Base-by-base conservation (phyloP, 2,113 vertebrate species). In the Mesocricetus auratus region DNA sequence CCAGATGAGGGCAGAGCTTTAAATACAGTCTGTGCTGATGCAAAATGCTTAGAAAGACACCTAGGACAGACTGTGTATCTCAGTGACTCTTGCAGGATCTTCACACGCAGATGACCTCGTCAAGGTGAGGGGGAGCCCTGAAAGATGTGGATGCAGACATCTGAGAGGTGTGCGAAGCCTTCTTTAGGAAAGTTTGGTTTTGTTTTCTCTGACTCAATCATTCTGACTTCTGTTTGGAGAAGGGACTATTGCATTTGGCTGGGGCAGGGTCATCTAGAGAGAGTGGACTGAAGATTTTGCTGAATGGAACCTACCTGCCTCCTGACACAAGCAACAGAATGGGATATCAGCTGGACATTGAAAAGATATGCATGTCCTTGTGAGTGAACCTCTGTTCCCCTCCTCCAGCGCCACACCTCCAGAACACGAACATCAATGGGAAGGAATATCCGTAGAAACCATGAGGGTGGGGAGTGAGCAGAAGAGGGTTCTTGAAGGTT, bases 21-120 rank as follows among this genome's bases (percentile, higher is more conserved):
- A 19, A 64, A 36, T 17, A 36, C 4, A 5, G 9, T 10, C 5
- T 2, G 17, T n/a, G 2, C 4, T 0, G 26, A 26, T 29, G 10
- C 42, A 66, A 26, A 31, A 11, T 6, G 24, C 75, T 50, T 36
- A 58, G 31, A 12, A 24, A 3, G 29, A 9, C 31, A 17, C 36
- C 1, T 0, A 19, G 42, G 11, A 47, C 15, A 45, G 82, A 6
- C 60, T 47, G 4, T 1, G 60, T 10, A 45, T 47, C 2, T 86
- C 33, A 4, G 26, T 12, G 15, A 39, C 50, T 77, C 11, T 26
- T 7, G 6, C 4, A 1, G 13, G 39, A 5, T 2, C 36, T 4
- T 47, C 73, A 36, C 31, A 16, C 19, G 47, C 1, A 19, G 1
- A 9, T 56, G 62, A 26, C 47, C 10, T 56, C 39, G 16, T 15